A percentile compares a stretch with the other conserved stretches of the same genome.
phyloP scores from a whole-genome alignment of 1,140 invertebrate genomes.

The Gerris buenoi region DNA sequence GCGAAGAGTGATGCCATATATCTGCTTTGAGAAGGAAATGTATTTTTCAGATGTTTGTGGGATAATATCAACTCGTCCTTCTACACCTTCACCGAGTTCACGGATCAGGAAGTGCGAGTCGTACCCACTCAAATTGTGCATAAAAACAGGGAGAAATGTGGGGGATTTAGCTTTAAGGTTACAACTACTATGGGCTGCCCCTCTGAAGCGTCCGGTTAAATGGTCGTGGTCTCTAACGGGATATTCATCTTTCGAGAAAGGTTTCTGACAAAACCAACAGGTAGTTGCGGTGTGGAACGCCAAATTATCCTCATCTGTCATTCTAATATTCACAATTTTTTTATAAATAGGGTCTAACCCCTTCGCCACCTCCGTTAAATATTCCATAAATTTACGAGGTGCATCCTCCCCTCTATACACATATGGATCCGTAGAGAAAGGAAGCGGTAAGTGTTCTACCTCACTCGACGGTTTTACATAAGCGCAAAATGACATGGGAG shows the following conservation, averaged over 20 bases:
- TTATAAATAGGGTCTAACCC: neutral
- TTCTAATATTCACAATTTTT: neutral
- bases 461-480: too few relatives aligned
- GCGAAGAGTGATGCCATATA: too few relatives aligned
- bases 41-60: neutral
- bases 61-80: neutral
- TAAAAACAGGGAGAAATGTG: constrained; percentile 4
- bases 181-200: constrained; percentile 3
- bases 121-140: constrained; percentile 2
- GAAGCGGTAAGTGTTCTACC: too few relatives aligned
- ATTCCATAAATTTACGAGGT: neutral
- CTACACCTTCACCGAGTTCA: neutral
- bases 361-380: neutral
- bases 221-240: neutral
- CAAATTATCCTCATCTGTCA: neutral
- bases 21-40: neutral
- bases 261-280: neutral
- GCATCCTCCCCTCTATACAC: neutral
- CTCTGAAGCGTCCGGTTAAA: neutral
- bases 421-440: neutral
- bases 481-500: too few relatives aligned
- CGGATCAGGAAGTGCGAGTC: constrained; percentile 3
- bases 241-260: neutral
- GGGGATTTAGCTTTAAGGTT: neutral
- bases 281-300: neutral